phyloP scores from a whole-genome alignment of 2,797 vertebrate species.

The Dryobates pubescens region DNA sequence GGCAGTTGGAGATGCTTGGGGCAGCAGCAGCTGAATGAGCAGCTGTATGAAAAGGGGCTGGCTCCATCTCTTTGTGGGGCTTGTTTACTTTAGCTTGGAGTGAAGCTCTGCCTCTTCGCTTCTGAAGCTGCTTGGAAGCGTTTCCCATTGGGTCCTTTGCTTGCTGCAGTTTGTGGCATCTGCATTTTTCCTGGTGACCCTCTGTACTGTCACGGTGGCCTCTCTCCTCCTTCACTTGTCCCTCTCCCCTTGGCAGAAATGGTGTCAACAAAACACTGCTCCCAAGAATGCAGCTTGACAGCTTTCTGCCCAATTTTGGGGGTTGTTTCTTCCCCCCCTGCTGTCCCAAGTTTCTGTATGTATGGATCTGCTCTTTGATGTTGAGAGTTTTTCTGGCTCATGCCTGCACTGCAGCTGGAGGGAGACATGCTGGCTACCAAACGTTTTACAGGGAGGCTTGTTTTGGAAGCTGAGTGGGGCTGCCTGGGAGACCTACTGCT shows the following conservation, averaged over 20 bases:
- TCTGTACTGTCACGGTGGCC: not conserved
- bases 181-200: constrained; percentile 5
- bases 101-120: accelerated
- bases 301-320: not conserved
- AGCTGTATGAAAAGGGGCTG: not conserved
- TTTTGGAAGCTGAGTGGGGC: not conserved
- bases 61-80: not conserved
- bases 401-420: not conserved
- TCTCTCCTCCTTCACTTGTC: not conserved
- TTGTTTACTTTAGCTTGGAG: not conserved
- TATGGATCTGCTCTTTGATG: constrained; percentile 28
- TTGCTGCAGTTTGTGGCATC: not conserved
- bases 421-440: not conserved
- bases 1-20: not conserved
- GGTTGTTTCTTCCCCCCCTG: accelerated
- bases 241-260: not conserved
- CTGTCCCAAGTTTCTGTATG: not conserved
- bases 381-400: not conserved
- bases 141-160: not conserved
- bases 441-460: not conserved
- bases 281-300: not conserved
- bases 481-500: not conserved
- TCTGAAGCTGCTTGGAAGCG: not conserved
- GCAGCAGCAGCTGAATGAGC: not conserved
- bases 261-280: not conserved